Conservation (phyloP, 2,888 invertebrate genomes). For the Drosophila kuntzei region DNA sequence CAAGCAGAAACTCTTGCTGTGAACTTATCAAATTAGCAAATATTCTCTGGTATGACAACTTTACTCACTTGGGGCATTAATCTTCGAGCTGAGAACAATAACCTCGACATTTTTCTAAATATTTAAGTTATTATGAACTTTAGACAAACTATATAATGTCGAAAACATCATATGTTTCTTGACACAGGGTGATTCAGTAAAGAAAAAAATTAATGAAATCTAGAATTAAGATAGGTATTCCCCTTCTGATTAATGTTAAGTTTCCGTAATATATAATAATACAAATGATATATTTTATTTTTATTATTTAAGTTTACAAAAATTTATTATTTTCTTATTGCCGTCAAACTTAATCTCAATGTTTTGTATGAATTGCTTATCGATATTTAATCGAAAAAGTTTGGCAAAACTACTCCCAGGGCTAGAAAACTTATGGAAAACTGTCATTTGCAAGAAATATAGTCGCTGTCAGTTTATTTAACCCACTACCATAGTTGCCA, state of each 20-base stretch:
- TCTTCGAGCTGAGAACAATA: constrained; percentile 63
- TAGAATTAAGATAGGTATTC: constrained; percentile 4
- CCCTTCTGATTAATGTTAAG: constrained; percentile 2
- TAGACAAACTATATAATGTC: constrained; percentile 44
- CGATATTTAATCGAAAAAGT: not conserved
- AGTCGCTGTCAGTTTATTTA: too few species aligned
- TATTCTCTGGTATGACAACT: not conserved
- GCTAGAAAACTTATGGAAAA: not conserved
- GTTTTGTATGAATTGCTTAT: not conserved
- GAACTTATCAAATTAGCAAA: constrained; percentile 17
- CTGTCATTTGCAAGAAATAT: not conserved
- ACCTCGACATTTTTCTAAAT: constrained; percentile 58
- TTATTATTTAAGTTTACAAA: not conserved
- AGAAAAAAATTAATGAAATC: not conserved
- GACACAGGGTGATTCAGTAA: constrained; percentile 46
- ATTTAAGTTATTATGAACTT: constrained; percentile 40
- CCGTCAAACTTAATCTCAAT: not conserved
- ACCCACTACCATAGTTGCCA: too few species aligned
- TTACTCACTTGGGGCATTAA: constrained; percentile 60
- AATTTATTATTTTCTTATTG: not conserved
- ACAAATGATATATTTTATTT: not conserved
- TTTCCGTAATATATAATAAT: constrained; percentile 6
- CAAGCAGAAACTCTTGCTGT: constrained; percentile 69
- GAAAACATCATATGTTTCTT: constrained; percentile 53
- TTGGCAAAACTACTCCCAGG: not conserved